Conservation (phyloP, 2,888 invertebrate genomes). For the Thymelicus lineola region DNA sequence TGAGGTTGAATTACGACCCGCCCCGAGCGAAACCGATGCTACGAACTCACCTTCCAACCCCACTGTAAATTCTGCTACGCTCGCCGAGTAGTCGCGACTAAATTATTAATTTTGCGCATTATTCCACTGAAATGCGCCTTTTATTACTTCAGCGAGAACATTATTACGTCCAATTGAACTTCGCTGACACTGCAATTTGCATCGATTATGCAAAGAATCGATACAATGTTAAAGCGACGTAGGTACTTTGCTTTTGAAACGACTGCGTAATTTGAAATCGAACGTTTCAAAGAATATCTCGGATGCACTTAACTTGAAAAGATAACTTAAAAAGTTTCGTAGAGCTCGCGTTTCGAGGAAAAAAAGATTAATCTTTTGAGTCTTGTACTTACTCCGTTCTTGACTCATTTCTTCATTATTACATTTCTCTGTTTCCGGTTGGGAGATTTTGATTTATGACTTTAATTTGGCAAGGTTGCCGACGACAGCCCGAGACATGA, state of each 20-base stretch:
- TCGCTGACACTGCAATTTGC: slow-evolving; percentile 57
- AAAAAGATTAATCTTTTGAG: slow-evolving; percentile 63
- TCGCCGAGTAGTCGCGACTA: slow-evolving; percentile 54
- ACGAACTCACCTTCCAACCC: slow-evolving; percentile 63
- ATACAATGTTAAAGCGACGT: slow-evolving; percentile 32
- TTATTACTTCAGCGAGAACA: slow-evolving; percentile 42
- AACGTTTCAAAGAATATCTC: slow-evolving; percentile 15
- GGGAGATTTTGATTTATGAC: slow-evolving; percentile 81
- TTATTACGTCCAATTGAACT: slow-evolving; percentile 43
- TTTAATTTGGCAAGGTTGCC: slow-evolving; percentile 84
- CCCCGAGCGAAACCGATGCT: slow-evolving; percentile 63
- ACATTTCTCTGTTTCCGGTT: slow-evolving; percentile 78
- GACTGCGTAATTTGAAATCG: slow-evolving; percentile 28
- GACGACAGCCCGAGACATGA: slow-evolving; percentile 84
- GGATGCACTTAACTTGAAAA: slow-evolving; percentile 29
- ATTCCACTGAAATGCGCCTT: slow-evolving; percentile 54
- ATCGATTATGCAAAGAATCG: slow-evolving; percentile 44
- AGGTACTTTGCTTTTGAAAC: slow-evolving; percentile 27
- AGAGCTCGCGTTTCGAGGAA: slow-evolving; percentile 41
- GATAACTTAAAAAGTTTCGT: slow-evolving; percentile 27
- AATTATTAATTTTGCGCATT: slow-evolving; percentile 63
- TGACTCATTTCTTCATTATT: slow-evolving; percentile 74
- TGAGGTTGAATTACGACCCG: slow-evolving; percentile 69
- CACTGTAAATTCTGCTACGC: slow-evolving; percentile 67
- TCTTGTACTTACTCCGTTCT: slow-evolving; percentile 55